Evolutionary conservation across 2,113 vertebrate genomes (phyloP), one percentile per base, ranked within the genome.

Genomic region (Cynoglossus semilaevis): DNA sequence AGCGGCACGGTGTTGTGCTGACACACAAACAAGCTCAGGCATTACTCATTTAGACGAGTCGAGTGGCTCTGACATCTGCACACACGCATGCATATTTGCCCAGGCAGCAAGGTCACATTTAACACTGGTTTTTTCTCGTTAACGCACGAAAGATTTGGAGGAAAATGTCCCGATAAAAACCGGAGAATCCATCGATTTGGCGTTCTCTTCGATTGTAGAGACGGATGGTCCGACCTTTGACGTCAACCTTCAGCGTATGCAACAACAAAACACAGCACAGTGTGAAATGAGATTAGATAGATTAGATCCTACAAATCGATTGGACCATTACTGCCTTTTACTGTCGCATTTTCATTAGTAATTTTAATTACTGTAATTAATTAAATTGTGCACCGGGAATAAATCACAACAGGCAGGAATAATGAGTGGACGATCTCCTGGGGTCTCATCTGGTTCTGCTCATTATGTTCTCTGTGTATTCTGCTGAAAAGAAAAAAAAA

Each of bases 1-100:
- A 49, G 51, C 63, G 71, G 63, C 73, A 45, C 63, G 7, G 67
- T 75, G 79, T 81, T 67, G 67, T 74, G 77, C 75, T 80, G 76
- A 86, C 85, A 81, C 50, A 79, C 50, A 76, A 86, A 87, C 83
- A 85, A 74, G 67, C 72, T 73, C 79, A 82, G 74, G 75, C 71
- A 76, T 83, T 82, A 82, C 83, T 81, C 77, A 88, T 82, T 71
- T 71, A 81, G 65, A 77, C 65, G 70, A 69, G 16, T 15, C 11
- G 69, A 74, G 62, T 60, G 47, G 37, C 34, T 64, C 48, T 66
- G 74, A 81, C 70, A 69, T 63, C 42, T 41, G 11, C 64, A 45
- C 67, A 56, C 60, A 58, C 15, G 16, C 49, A 49, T 17, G 1
- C 55, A 57, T 11, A 35, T 44, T 65, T 51, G 18, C 38, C 62